Percentiles rank a stretch among this genome's conserved stretches.
phyloP scores from a whole-genome alignment of 2,888 invertebrate species.

The Odontomyia ornata region DNA sequence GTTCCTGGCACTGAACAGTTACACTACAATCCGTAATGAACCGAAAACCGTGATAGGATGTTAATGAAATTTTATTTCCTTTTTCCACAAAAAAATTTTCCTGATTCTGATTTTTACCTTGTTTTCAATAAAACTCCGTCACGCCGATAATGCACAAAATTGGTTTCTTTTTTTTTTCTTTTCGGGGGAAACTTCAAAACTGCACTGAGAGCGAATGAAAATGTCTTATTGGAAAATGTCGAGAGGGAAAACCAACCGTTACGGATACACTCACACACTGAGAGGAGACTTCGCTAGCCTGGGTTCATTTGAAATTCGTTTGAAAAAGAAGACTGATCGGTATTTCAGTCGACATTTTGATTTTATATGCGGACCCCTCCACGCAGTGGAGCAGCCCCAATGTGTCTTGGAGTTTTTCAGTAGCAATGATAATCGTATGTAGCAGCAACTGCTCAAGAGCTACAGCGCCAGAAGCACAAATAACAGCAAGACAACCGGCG shows the following conservation, averaged over 20 bases:
- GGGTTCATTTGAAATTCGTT: slow-evolving; percentile 47
- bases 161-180: background rate
- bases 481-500: background rate
- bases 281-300: background rate
- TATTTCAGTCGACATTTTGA: slow-evolving; percentile 45
- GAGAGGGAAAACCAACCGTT: slow-evolving; percentile 31
- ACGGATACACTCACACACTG: background rate
- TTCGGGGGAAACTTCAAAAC: background rate
- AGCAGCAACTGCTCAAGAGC: slow-evolving; percentile 10
- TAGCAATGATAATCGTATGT: slow-evolving; percentile 6
- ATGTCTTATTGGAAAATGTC: background rate
- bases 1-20: background rate
- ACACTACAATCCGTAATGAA: background rate
- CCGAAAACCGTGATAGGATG: background rate
- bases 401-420: slow-evolving; percentile 32
- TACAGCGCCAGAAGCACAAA: slow-evolving; percentile 16
- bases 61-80: background rate
- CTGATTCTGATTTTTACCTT: slow-evolving; percentile 13
- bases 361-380: slow-evolving; percentile 47
- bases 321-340: slow-evolving; percentile 48
- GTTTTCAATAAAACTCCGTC: slow-evolving; percentile 7
- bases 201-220: slow-evolving; percentile 1
- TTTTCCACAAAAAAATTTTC: slow-evolving; percentile 28
- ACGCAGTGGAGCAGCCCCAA: slow-evolving; percentile 27
- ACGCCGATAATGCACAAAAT: slow-evolving; percentile 15